phyloP scores from a whole-genome alignment of 2,113 vertebrate genomes.

The Aldabrachelys gigantea region DNA sequence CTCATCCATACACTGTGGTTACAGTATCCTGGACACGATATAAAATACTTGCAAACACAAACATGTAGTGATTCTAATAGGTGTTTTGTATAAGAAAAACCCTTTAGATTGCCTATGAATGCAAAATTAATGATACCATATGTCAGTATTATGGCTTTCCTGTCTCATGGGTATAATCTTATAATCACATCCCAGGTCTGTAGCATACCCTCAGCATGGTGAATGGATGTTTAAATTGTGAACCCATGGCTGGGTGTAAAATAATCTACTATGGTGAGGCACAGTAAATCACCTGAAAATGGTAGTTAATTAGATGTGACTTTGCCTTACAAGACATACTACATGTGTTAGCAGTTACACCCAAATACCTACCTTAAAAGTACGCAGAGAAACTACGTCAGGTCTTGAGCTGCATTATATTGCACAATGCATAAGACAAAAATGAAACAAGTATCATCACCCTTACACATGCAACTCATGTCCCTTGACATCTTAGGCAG shows the following conservation, averaged over 20 bases:
- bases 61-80: neutral
- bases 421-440: constrained; percentile 45
- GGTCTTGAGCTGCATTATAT: neutral
- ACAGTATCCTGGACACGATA: neutral
- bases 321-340: constrained; percentile 5
- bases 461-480: neutral
- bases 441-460: constrained; percentile 39
- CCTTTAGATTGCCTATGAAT: neutral
- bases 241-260: neutral
- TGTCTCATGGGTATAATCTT: accelerated
- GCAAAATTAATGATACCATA: neutral
- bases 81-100: neutral
- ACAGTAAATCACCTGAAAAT: constrained; percentile 1
- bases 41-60: neutral
- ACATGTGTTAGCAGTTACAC: constrained; percentile 39
- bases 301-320: neutral
- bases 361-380: constrained; percentile 50
- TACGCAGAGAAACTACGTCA: neutral
- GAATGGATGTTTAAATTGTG: neutral
- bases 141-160: neutral
- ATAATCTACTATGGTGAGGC: neutral
- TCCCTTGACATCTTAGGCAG: constrained; percentile 1
- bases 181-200: neutral
- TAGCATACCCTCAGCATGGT: neutral
- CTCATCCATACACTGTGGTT: neutral